Conservation (phyloP, 2,888 invertebrate species). For the Scrobipalpa atriplicella region DNA sequence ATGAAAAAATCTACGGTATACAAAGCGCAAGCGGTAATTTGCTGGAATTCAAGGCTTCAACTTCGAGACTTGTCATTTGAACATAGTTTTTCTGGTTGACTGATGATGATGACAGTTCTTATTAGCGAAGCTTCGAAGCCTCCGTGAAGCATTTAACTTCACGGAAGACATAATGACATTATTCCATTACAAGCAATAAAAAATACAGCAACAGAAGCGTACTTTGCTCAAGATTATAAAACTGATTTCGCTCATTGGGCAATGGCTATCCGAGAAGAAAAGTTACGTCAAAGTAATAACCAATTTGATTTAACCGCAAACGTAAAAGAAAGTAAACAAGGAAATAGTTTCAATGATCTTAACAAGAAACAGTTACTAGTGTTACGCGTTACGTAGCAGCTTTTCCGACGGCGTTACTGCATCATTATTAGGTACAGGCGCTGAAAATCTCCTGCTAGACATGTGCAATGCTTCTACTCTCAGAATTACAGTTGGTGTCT, state of each 20-base stretch:
- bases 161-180: background rate
- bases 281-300: background rate
- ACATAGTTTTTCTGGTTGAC: too few relatives aligned
- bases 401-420: too few relatives aligned
- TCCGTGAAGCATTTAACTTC: background rate
- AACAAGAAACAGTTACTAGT: background rate
- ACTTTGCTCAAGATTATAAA: conserved; percentile 4
- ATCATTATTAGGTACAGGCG: too few relatives aligned
- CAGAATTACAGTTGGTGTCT: too few relatives aligned
- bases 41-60: background rate
- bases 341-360: background rate
- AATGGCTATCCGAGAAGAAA: background rate
- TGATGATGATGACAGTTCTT: background rate
- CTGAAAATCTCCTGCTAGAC: too few relatives aligned
- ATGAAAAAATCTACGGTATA: too few relatives aligned
- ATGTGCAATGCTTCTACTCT: too few relatives aligned
- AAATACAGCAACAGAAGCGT: background rate
- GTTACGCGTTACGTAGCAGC: too few relatives aligned
- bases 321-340: background rate
- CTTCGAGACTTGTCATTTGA: too few relatives aligned
- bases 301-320: conserved; percentile 6
- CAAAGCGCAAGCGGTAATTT: background rate
- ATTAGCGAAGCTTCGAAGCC: background rate
- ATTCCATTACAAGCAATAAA: background rate
- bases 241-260: background rate